Base-by-base conservation (phyloP, 2,888 invertebrate species). In the Caenorhabditis sp. region DNA sequence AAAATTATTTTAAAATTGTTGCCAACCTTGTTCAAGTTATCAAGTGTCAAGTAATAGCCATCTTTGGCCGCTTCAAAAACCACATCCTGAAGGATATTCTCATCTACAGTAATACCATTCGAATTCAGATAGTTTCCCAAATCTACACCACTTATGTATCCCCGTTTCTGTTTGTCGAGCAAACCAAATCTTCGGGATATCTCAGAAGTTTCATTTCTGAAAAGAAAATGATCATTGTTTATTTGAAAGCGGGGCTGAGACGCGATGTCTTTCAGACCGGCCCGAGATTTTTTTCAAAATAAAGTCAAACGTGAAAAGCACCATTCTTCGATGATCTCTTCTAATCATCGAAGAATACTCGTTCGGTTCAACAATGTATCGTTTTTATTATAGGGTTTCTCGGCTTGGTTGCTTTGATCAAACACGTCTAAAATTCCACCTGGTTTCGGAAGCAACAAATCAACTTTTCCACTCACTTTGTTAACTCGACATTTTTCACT, bases 31-130 rank as follows among this genome's bases (percentile, higher is more conserved):
- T 67, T 50, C 17, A 67, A 37, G 0, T 67, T 58, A 1, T 31
- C 53, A 8, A 53, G 17, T 0, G 62, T 58, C 21, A 67, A 43
- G 27, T 62, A 67, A 19, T 21, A 23, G 6, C 37, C 62, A 24
- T 53, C 62, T 43, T 57, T 54, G 17, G 53, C 43, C 3, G 68
- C 63, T 55, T 68, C 68, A 31, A 31, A 23, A 37, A 68, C 23
- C 58, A 68, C 62, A 27, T 68, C 68, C 10, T 63, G 54, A 26
- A 68, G 43, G 43, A 68, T 53, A 17, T 58, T 62, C n/a, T 54
- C 23, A 26, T 58, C 59, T 6, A 68, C 43, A 23, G 50, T 62
- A 3, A 14, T 19, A 17, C 60, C 51, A 3, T 51, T 12, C 4
- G 27, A 23, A 0, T 53, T 59, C 54, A 68, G 24, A 14, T 54